Evolutionary conservation across 2,113 vertebrate species (phyloP).

Genomic region (Phalacrocorax aristotelis): DNA sequence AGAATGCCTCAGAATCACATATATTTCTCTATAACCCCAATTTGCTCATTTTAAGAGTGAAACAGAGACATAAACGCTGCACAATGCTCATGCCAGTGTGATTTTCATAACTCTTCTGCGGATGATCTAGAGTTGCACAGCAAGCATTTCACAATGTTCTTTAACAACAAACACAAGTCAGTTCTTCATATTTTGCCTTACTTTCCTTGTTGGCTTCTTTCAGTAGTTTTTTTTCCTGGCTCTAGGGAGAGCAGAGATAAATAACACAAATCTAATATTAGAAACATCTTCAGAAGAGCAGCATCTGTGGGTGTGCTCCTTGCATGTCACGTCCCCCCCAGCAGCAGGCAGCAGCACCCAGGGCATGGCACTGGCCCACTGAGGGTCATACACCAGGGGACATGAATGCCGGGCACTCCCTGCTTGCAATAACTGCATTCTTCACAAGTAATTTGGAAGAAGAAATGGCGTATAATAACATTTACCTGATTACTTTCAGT

Average conservation of each 20-base stretch:
- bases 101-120: background rate
- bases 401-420: rapidly evolving
- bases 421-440: background rate
- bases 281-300: conserved; percentile 28
- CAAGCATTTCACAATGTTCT: background rate
- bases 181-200: conserved; percentile 43
- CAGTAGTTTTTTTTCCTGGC: conserved; percentile 1
- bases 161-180: conserved; percentile 12
- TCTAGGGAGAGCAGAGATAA: conserved; percentile 43
- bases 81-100: background rate
- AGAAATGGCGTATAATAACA: background rate
- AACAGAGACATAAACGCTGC: background rate
- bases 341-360: background rate
- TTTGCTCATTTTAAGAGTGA: background rate
- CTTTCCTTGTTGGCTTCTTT: conserved; percentile 38
- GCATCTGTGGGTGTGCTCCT: background rate
- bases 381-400: background rate
- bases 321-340: rapidly evolving
- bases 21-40: background rate
- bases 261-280: conserved; percentile 68
- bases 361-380: background rate
- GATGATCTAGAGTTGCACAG: background rate
- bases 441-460: background rate
- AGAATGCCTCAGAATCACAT: background rate
- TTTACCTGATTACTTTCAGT: background rate